Evolutionary conservation across 2,888 invertebrate genomes (phyloP), one percentile per base, ranked within the genome.

Genomic region (Drosophila falleni): DNA sequence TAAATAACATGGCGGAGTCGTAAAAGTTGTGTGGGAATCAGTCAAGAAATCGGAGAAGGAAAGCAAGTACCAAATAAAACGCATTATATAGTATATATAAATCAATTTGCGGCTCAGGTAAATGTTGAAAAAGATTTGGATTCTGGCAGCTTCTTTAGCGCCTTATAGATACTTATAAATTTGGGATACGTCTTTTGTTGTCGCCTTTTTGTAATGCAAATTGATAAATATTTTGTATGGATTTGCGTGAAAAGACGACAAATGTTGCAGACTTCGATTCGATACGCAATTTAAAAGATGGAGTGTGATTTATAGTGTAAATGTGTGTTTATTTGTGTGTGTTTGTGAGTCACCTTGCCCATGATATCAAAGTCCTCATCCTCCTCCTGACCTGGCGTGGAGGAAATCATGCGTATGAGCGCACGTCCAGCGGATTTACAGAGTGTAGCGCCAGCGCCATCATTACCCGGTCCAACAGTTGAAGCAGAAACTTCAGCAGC

Each of bases 361-460:
- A 91, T 86, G 47, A 90, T 77, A 74, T 90, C 90, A 68, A 86
- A 90, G 44, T 89, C 89, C 75, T 90, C 84, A n/a, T 91, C 89
- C 47, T 88, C 90, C 15, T 85, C 90, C 29, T 76, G 74, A 15
- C 64, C 68, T 9, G 79, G 75, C 6, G 78, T 78, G 2, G 89
- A 81, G 29, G 91, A 90, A 13, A 91, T 87, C 89, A 91, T 90
- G 74, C 91, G 90, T 56, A 90, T 90, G 16, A 90, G 74, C 11
- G 91, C 89, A 31, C 91, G 89, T 62, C 90, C 88, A 11, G 90
- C 82, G 13, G 73, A 71, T 63, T 81, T 90, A 55, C 90, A 89
- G n/a, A 87, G 87, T 46, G 76, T 76, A 11, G 84, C 86, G 26
- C 87, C 75, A 41, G 90, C 77, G 13, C 89, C 89, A 23, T 79